A percentile compares a stretch with the other conserved stretches of the same genome.
Conservation (phyloP, 2,888 invertebrate species). For the Diabrotica balteata region DNA sequence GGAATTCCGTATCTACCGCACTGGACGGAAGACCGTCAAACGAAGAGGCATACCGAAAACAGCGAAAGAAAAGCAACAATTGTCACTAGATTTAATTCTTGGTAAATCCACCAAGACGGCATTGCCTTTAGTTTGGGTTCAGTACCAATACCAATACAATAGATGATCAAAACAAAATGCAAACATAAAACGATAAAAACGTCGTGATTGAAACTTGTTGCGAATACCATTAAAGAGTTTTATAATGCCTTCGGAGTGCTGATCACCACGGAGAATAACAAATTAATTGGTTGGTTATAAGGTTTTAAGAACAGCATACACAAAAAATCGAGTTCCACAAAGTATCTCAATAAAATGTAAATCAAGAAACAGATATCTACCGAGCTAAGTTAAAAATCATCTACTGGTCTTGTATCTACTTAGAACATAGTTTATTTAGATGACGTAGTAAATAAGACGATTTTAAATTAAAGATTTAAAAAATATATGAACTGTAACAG, state of each 20-base stretch:
- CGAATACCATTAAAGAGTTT: slow-evolving; percentile 23
- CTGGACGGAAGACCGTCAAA: slow-evolving; percentile 19
- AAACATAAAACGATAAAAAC: slow-evolving; percentile 14
- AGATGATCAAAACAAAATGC: slow-evolving; percentile 16
- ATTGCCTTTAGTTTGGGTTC: slow-evolving; percentile 21
- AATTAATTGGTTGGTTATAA: slow-evolving; percentile 8
- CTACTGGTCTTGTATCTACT: too few relatives aligned
- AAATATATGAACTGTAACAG: too few relatives aligned
- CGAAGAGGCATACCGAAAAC: slow-evolving; percentile 21
- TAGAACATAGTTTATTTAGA: too few relatives aligned
- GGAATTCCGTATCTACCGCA: neutral
- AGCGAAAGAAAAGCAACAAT: slow-evolving; percentile 34
- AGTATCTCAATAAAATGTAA: too few relatives aligned
- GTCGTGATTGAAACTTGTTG: slow-evolving; percentile 26
- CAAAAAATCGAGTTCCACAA: too few relatives aligned
- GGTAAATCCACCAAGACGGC: slow-evolving; percentile 23
- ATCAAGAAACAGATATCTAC: too few relatives aligned
- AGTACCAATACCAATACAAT: slow-evolving; percentile 28
- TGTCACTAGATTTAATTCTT: slow-evolving; percentile 36
- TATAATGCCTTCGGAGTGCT: slow-evolving; percentile 13
- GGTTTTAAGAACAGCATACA: too few relatives aligned
- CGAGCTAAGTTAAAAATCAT: too few relatives aligned
- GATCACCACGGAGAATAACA: slow-evolving; percentile 13
- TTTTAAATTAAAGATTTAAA: too few relatives aligned
- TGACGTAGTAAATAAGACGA: too few relatives aligned